phyloP scores from a whole-genome alignment of 2,797 vertebrate species.

The Oreortyx pictus region DNA sequence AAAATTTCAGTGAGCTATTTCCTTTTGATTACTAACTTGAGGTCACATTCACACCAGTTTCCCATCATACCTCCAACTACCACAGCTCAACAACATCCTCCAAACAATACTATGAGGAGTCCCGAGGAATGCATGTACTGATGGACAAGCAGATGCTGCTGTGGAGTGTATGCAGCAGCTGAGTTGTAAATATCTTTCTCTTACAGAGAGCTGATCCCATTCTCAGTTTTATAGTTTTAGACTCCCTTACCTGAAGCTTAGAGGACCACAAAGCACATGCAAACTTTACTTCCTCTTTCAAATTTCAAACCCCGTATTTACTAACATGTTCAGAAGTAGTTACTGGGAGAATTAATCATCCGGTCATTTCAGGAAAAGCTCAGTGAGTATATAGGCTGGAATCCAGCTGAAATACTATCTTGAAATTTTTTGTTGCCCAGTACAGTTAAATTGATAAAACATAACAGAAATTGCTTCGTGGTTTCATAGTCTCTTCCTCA shows the following conservation, averaged over 20 bases:
- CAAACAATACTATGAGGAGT: neutral
- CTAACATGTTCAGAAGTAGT: neutral
- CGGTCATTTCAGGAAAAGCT: neutral
- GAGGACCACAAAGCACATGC: neutral
- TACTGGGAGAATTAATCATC: neutral
- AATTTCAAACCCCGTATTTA: neutral
- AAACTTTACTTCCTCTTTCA: neutral
- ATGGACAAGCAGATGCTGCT: neutral
- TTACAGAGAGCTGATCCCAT: neutral
- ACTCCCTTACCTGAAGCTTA: neutral
- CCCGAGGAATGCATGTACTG: neutral
- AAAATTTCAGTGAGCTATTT: neutral
- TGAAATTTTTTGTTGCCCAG: accelerated
- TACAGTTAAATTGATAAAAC: neutral
- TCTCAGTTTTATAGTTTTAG: neutral
- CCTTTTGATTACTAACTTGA: neutral
- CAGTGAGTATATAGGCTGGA: neutral
- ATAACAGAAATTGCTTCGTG: neutral
- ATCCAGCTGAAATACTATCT: neutral
- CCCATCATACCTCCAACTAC: neutral
- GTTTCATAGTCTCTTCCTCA: neutral
- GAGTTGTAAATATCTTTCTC: neutral
- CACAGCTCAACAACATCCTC: neutral
- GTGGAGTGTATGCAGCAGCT: neutral
- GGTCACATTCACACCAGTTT: neutral